phyloP scores from a whole-genome alignment of 53 echinoderm and acorn worm species.

The Antedon mediterranea region DNA sequence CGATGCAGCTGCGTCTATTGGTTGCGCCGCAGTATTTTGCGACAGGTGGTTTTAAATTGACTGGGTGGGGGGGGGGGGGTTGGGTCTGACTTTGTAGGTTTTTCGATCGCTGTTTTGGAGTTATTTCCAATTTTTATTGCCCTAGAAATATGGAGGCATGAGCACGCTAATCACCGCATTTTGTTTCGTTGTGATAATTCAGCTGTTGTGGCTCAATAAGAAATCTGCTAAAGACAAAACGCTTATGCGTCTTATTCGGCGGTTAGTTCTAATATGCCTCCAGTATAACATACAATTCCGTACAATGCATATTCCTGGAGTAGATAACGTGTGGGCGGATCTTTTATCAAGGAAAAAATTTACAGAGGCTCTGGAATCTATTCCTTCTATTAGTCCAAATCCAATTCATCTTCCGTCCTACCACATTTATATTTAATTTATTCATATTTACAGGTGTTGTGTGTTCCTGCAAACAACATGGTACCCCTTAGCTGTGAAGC shows the following conservation, averaged over 20 bases:
- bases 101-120: constrained; percentile 22
- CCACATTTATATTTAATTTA: background rate
- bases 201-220: constrained; percentile 29
- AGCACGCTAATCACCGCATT: constrained; percentile 3
- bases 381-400: background rate
- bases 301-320: constrained; percentile 11
- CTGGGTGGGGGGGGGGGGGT: too few relatives aligned
- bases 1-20: constrained; percentile 24
- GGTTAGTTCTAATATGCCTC: constrained; percentile 15
- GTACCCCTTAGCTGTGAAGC: constrained; percentile 2
- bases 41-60: constrained; percentile 12
- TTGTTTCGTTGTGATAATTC: constrained; percentile 20
- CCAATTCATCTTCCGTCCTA: background rate
- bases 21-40: constrained; percentile 24
- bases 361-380: background rate
- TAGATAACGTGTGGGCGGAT: constrained; percentile 21
- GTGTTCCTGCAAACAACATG: background rate
- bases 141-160: constrained; percentile 14
- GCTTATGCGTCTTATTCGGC: constrained; percentile 10
- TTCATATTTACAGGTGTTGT: background rate
- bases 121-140: constrained; percentile 20
- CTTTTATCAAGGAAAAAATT: constrained; percentile 25
- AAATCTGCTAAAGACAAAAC: constrained; percentile 15
- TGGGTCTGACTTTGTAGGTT: background rate
- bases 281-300: constrained; percentile 5